A percentile compares a stretch with the other conserved stretches of the same genome.
Conservation (phyloP, 2,797 vertebrate genomes). For the Semotilus atromaculatus region DNA sequence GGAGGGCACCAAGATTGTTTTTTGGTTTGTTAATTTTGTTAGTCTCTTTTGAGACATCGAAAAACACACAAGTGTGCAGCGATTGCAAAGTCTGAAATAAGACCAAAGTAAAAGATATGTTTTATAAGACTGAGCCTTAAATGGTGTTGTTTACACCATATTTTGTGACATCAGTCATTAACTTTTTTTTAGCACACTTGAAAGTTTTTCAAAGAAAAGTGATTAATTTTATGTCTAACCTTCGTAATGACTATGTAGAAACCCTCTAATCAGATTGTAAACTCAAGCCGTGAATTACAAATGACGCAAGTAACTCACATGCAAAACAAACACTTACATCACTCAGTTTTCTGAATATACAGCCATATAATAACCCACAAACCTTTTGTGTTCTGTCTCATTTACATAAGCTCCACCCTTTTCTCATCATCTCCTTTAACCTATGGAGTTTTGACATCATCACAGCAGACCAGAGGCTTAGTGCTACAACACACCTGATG, state of each 20-base stretch:
- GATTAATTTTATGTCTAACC: too few relatives aligned
- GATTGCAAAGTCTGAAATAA: too few relatives aligned
- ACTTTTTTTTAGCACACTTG: too few relatives aligned
- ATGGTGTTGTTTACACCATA: too few relatives aligned
- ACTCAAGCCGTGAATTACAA: not conserved
- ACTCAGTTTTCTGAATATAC: not conserved
- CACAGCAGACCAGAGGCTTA: conserved; percentile 1
- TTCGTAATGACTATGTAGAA: not conserved
- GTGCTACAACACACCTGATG: not conserved
- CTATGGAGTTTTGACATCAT: conserved; percentile 11
- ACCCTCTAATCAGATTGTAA: not conserved
- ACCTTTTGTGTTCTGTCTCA: not conserved
- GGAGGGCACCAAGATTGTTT: too few relatives aligned
- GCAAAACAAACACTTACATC: not conserved
- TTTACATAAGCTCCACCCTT: conserved; percentile 39
- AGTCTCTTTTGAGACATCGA: too few relatives aligned
- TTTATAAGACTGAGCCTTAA: too few relatives aligned
- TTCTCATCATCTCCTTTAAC: not conserved
- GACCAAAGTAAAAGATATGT: too few relatives aligned
- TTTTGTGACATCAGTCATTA: too few relatives aligned
- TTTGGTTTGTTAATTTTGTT: too few relatives aligned
- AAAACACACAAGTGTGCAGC: too few relatives aligned
- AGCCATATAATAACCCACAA: not conserved
- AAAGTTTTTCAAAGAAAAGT: too few relatives aligned
- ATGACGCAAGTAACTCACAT: not conserved